These are phyloP conservation scores for Megamerina dolium DNA, from an alignment of 2,888 invertebrate species.

Conservation along the genomic window DNA sequence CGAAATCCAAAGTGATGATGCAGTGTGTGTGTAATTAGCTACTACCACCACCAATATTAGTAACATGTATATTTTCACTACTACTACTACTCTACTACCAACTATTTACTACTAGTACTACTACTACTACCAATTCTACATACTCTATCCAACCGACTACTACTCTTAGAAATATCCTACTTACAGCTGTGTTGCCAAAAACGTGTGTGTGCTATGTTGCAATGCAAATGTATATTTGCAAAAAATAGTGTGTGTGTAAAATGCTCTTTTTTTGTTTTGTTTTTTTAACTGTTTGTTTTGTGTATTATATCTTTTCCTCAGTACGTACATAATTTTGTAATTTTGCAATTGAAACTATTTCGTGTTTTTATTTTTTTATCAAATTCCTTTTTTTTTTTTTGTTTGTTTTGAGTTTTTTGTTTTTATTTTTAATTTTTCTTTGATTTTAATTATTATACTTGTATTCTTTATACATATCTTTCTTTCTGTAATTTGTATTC, in stretches of 20 bases:
- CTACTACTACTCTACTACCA: not conserved
- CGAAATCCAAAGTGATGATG: not conserved
- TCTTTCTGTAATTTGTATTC: too few relatives aligned
- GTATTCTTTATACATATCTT: too few relatives aligned
- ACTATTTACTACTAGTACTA: constrained; percentile 7
- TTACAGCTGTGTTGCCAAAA: constrained; percentile 21
- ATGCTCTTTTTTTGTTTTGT: constrained; percentile 21
- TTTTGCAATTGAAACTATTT: too few relatives aligned
- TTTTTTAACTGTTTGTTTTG: too few relatives aligned
- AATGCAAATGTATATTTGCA: constrained; percentile 24
- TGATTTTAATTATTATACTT: too few relatives aligned
- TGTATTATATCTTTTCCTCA: too few relatives aligned
- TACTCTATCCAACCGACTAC: constrained; percentile 8
- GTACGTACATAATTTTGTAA: too few relatives aligned
- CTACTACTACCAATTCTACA: constrained; percentile 6
- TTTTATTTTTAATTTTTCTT: too few relatives aligned
- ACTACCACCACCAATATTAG: not conserved
- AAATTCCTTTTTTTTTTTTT: too few relatives aligned
- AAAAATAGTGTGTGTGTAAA: constrained; percentile 28
- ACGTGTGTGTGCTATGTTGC: constrained; percentile 16
- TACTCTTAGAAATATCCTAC: constrained; percentile 9
- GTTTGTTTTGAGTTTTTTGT: too few relatives aligned
- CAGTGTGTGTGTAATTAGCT: constrained; percentile 10
- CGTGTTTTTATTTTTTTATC: too few relatives aligned
- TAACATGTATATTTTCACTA: too few relatives aligned